Percentiles rank a stretch among this genome's conserved stretches.
Evolutionary conservation across 2,797 vertebrate species (phyloP).

Genomic region (Chelmon rostratus): DNA sequence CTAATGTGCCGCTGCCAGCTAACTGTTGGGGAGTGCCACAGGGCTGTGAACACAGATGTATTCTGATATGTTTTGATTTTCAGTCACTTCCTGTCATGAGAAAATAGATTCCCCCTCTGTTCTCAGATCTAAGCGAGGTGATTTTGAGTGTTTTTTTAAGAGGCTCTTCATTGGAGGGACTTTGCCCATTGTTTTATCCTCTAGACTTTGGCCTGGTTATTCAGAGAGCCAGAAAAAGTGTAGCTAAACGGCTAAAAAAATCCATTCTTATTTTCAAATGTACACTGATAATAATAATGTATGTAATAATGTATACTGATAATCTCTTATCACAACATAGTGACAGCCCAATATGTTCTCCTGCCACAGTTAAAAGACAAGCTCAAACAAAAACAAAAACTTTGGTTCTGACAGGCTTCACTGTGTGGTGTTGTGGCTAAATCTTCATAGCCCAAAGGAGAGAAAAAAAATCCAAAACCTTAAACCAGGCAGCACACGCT

Average conservation of each 20-base stretch:
- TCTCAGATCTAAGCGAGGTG: constrained; percentile 8
- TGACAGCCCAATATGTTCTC: constrained; percentile 49
- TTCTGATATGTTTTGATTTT: constrained; percentile 42
- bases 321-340: constrained; percentile 19
- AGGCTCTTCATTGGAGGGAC: not conserved
- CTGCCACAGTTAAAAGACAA: constrained; percentile 35
- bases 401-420: constrained; percentile 23
- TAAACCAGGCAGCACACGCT: constrained; percentile 25
- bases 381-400: constrained; percentile 38
- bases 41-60: constrained; percentile 24
- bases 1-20: constrained; percentile 66
- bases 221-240: not conserved
- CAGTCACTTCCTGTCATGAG: constrained; percentile 20
- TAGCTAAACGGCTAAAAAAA: not conserved
- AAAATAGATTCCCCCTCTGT: constrained; percentile 15
- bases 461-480: constrained; percentile 30
- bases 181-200: constrained; percentile 2
- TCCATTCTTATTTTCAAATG: constrained; percentile 9
- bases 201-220: not conserved
- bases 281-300: too few relatives aligned
- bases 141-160: constrained; percentile 1
- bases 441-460: constrained; percentile 35
- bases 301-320: too few relatives aligned
- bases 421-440: not conserved
- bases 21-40: constrained; percentile 53